Evolutionary conservation across 1,140 invertebrate species (phyloP), one percentile per base, ranked within the genome.

Genomic region (Drosophila trapezifrons): DNA sequence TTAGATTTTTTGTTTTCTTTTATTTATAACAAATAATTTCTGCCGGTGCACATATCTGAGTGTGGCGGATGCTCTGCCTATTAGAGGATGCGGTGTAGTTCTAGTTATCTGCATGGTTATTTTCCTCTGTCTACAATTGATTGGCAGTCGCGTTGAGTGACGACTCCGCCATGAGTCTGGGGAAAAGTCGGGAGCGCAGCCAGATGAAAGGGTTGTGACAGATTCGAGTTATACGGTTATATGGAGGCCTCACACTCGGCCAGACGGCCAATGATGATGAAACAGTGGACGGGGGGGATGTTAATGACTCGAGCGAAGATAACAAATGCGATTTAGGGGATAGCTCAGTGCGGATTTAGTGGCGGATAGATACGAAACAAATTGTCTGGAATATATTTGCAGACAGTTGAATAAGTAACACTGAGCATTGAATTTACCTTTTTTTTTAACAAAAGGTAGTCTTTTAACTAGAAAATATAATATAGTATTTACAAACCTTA

Each of bases 31-130:
- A n/a, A n/a, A n/a, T n/a, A n/a, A n/a, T n/a, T n/a, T n/a, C n/a
- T n/a, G n/a, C n/a, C n/a, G n/a, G 62, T 64, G 62, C 38, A 64
- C 9, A 13, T 10, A n/a, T 38, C 38, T 13, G 10, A 67, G 22
- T 70, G 56, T 51, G 74, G 74, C 78, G 64, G 74, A 56, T 75
- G 66, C 63, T 47, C 60, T 70, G 79, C 79, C 82, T 73, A 82
- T 82, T 82, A 78, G 83, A 69, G 82, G 83, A 69, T 85, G 75
- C 64, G 75, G 78, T 65, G 69, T 54, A 67, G 77, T 85, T 84
- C 55, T 64, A 85, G 82, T 80, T 85, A 80, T 73, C 77, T 60
- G 40, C 62, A 67, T 62, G 67, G 46, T 73, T 51, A 37, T 75
- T 67, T 77, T 64, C 54, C 72, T 40, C 46, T 72, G 56, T 52